phyloP scores from a whole-genome alignment of 1,140 invertebrate genomes.

The Listronotus bonariensis region DNA sequence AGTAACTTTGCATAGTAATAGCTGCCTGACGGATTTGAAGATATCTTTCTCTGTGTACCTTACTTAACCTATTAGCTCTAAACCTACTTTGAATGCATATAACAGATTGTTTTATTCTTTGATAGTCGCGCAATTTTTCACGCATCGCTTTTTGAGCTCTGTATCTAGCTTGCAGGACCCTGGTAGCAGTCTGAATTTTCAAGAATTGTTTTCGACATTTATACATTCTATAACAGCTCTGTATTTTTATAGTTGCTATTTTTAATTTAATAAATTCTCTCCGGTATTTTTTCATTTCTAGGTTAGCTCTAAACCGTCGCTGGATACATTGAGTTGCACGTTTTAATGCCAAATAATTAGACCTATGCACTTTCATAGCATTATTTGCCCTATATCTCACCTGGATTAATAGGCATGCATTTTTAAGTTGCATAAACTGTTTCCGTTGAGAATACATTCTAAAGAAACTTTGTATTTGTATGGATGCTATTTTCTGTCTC shows the following conservation, averaged over 20 bases:
- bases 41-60: neutral
- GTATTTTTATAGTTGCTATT: conserved; percentile 30
- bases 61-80: conserved; percentile 38
- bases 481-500: no score
- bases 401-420: no score
- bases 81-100: conserved; percentile 50
- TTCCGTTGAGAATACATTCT: no score
- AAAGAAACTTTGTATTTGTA: no score
- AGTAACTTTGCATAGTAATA: conserved; percentile 39
- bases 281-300: no score
- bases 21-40: neutral
- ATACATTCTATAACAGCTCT: conserved; percentile 51
- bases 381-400: no score
- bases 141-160: conserved; percentile 52
- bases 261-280: conserved; percentile 26
- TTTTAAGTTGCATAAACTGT: no score
- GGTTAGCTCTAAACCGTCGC: no score
- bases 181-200: conserved; percentile 34
- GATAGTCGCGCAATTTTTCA: conserved; percentile 12
- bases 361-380: no score
- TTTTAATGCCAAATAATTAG: no score
- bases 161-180: conserved; percentile 52
- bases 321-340: no score
- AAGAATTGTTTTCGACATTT: conserved; percentile 16
- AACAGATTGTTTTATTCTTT: conserved; percentile 45